phyloP scores from a whole-genome alignment of 2,888 invertebrate species.

The Darwinula stevensoni region DNA sequence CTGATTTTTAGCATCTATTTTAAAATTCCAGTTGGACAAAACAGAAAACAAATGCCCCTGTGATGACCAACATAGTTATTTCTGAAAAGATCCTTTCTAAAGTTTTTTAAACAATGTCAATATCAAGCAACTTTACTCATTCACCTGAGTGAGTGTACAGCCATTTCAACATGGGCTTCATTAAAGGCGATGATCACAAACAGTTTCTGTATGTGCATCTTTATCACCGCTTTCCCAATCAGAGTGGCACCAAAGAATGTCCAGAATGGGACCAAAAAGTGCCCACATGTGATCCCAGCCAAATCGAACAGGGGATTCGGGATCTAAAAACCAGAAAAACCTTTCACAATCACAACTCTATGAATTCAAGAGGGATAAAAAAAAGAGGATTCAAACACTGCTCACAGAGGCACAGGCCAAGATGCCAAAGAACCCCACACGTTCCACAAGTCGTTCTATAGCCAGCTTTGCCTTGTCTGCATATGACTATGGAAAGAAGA shows the following conservation, averaged over 20 bases:
- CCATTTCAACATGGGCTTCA: constrained; percentile 48
- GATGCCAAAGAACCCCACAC: constrained; percentile 83
- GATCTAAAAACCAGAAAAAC: constrained; percentile 25
- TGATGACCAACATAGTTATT: too few species aligned
- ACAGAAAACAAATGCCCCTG: too few species aligned
- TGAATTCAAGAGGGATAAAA: not conserved
- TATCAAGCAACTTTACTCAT: too few species aligned
- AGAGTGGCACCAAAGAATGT: constrained; percentile 98
- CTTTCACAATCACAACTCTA: constrained; percentile 3
- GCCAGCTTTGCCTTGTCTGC: constrained; percentile 49
- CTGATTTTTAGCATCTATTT: too few species aligned
- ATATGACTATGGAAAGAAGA: constrained; percentile 19
- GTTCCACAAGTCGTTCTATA: constrained; percentile 64
- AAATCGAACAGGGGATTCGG: constrained; percentile 98
- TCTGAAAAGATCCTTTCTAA: too few species aligned
- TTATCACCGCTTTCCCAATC: constrained; percentile 83
- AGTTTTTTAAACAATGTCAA: too few species aligned
- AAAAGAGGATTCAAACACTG: constrained; percentile 10
- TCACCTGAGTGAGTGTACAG: not conserved
- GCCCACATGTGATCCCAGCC: constrained; percentile 94
- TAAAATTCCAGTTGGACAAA: too few species aligned
- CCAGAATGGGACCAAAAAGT: constrained; percentile 97
- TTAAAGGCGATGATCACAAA: constrained; percentile 92
- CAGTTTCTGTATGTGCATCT: constrained; percentile 92
- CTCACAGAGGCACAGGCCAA: constrained; percentile 74